These are phyloP conservation scores for Dicyrtomina minuta DNA, from an alignment of 2,888 invertebrate genomes.

Conservation along the genomic window DNA sequence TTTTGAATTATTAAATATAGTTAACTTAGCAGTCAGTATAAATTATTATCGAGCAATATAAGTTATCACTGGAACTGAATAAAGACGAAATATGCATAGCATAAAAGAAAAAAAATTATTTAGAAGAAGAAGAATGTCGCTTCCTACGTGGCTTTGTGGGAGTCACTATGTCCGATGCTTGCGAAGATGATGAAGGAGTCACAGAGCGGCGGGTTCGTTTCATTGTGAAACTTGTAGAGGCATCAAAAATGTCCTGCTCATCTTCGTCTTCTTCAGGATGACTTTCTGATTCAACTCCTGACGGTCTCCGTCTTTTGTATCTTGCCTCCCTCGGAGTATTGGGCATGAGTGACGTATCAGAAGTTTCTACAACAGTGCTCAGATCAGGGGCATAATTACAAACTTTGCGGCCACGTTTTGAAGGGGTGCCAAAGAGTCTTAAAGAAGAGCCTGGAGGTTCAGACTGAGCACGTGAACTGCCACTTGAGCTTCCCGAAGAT, in stretches of 20 bases:
- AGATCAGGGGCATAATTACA: constrained; percentile 37
- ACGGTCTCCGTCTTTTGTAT: constrained; percentile 13
- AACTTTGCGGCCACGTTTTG: not conserved
- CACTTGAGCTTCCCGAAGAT: not conserved
- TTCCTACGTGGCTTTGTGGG: too few relatives aligned
- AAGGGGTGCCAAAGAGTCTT: not conserved
- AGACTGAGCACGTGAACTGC: constrained; percentile 9
- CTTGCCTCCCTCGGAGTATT: constrained; percentile 11
- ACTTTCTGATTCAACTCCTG: constrained; percentile 4
- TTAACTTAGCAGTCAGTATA: too few relatives aligned
- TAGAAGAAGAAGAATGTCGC: too few relatives aligned
- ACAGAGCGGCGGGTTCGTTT: constrained; percentile 15
- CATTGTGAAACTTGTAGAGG: not conserved
- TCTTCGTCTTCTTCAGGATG: constrained; percentile 14
- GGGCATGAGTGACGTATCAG: constrained; percentile 2
- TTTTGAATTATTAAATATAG: too few relatives aligned
- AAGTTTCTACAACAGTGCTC: constrained; percentile 44
- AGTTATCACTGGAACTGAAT: too few relatives aligned
- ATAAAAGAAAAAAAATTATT: too few relatives aligned
- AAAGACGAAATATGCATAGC: too few relatives aligned
- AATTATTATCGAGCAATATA: too few relatives aligned
- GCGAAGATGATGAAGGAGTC: constrained; percentile 8
- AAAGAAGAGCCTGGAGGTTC: not conserved
- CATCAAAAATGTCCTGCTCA: not conserved
- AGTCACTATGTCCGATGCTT: too few relatives aligned